A percentile compares a stretch with the other conserved stretches of the same genome.
These are phyloP conservation scores for Dysdera silvatica DNA, from an alignment of 1,140 invertebrate species.

Conservation along the genomic window DNA sequence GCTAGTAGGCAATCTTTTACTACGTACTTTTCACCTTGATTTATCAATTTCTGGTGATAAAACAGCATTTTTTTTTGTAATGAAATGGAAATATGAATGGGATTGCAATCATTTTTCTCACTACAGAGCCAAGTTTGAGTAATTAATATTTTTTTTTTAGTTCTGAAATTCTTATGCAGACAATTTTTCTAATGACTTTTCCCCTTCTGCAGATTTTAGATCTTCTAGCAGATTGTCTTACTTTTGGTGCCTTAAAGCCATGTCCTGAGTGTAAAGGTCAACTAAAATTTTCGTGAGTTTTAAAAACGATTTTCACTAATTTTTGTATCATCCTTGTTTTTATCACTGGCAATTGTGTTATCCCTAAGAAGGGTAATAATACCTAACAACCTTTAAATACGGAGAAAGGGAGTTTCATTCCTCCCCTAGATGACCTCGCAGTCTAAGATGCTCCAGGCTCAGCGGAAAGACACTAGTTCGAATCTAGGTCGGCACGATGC, in stretches of 20 bases:
- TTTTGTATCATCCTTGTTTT: neutral
- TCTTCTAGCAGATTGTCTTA: conserved; percentile 68
- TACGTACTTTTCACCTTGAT: neutral
- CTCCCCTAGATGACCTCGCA: too few species aligned
- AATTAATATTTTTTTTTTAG: conserved; percentile 5
- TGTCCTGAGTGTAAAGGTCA: conserved; percentile 77
- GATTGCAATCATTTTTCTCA: neutral
- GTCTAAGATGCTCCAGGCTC: too few species aligned
- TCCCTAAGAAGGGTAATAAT: too few species aligned
- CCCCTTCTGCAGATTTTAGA: conserved; percentile 60
- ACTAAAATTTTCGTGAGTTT: conserved; percentile 50
- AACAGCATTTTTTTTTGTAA: neutral
- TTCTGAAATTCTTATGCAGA: neutral
- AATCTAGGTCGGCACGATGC: too few species aligned
- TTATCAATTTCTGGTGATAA: neutral
- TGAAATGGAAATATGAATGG: neutral
- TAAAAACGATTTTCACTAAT: neutral
- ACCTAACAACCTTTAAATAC: too few species aligned
- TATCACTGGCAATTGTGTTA: neutral
- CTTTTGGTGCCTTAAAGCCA: conserved; percentile 70
- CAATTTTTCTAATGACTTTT: conserved; percentile 9
- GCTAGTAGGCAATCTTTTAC: too few species aligned
- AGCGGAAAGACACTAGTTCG: too few species aligned
- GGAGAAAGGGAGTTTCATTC: too few species aligned
- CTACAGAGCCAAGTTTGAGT: neutral